Conservation (phyloP, 2,888 invertebrate species). For the Carpatolechia fugitivella region DNA sequence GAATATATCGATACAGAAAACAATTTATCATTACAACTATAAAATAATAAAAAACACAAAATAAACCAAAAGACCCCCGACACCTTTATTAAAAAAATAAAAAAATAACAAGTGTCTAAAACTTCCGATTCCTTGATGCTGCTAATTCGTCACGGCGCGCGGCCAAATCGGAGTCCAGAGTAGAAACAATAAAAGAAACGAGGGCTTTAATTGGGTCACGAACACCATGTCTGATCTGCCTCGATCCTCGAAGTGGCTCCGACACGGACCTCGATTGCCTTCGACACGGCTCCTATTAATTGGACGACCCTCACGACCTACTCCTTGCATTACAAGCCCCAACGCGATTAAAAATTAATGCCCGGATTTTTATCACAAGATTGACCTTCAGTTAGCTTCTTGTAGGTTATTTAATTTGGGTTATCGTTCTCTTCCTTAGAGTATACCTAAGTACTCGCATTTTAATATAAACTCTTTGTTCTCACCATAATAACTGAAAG, state of each 20-base stretch:
- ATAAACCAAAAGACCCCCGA: not conserved
- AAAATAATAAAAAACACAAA: too few species aligned
- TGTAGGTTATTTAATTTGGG: not conserved
- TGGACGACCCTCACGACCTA: constrained; percentile 45
- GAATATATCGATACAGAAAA: too few species aligned
- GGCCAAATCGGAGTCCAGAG: constrained; percentile 9
- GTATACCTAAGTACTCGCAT: too few species aligned
- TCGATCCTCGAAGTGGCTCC: constrained; percentile 50
- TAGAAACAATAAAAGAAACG: constrained; percentile 52
- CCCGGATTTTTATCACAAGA: constrained; percentile 41
- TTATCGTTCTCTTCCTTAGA: too few species aligned
- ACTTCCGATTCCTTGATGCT: constrained; percentile 1
- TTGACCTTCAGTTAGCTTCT: constrained; percentile 11
- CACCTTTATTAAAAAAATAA: not conserved
- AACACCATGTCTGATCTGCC: constrained; percentile 41
- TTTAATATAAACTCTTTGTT: too few species aligned
- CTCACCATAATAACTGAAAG: too few species aligned
- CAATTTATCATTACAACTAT: too few species aligned
- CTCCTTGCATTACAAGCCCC: constrained; percentile 52
- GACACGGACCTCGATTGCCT: constrained; percentile 1
- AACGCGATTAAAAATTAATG: constrained; percentile 56
- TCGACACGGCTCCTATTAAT: constrained; percentile 48
- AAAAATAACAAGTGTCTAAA: not conserved
- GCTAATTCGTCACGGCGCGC: constrained; percentile 15
- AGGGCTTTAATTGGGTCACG: constrained; percentile 68